Conservation (phyloP, 1,140 invertebrate species). For the Propsilocerus akamusi region DNA sequence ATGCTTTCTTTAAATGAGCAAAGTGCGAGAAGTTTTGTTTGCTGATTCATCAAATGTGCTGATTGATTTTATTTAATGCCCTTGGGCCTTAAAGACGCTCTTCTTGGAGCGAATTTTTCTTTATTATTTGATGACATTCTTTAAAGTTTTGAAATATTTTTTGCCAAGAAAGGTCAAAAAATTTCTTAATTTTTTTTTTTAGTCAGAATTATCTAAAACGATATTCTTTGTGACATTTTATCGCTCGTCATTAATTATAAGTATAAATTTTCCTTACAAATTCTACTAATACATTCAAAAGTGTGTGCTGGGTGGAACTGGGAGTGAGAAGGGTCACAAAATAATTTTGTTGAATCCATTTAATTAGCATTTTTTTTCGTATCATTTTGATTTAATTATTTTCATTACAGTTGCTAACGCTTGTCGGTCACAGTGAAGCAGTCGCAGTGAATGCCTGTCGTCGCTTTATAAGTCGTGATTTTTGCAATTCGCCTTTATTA, state of each 20-base stretch:
- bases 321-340: no score
- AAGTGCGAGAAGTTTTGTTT: not conserved
- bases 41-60: no score
- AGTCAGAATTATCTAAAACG: slow-evolving; percentile 2
- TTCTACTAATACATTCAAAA: no score
- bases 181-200: no score
- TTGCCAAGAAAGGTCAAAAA: not conserved
- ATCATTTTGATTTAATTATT: no score
- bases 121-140: not conserved
- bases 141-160: not conserved
- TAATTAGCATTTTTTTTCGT: not conserved
- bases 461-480: slow-evolving; percentile 28
- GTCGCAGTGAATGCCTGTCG: slow-evolving; percentile 33
- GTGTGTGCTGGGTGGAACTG: no score
- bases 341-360: not conserved
- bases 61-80: no score
- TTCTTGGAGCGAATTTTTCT: not conserved
- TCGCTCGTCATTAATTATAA: not conserved
- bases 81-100: no score
- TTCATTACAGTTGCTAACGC: slow-evolving; percentile 6
- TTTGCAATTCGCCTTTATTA: slow-evolving; percentile 33
- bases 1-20: not conserved
- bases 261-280: not conserved
- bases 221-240: not conserved
- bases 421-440: slow-evolving; percentile 32